Evolutionary conservation across 2,888 invertebrate genomes (phyloP).

Genomic region (Limenitis camilla): DNA sequence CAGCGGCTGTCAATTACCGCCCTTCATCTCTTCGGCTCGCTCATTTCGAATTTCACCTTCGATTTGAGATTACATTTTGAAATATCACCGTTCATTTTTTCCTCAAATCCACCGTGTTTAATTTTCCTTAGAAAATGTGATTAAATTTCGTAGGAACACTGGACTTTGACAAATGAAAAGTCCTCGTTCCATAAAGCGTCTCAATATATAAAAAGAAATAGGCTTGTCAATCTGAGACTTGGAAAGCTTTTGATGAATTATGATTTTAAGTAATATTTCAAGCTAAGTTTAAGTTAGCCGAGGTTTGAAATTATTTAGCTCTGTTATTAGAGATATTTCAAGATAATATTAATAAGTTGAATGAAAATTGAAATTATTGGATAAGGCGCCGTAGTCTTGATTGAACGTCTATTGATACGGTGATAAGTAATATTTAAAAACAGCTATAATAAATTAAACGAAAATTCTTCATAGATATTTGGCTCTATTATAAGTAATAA

Average conservation of each 20-base stretch:
- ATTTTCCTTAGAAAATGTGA: constrained; percentile 7
- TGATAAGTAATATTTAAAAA: no score
- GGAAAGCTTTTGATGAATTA: neutral
- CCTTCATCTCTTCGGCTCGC: constrained; percentile 4
- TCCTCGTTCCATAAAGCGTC: constrained; percentile 1
- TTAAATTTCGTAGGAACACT: constrained; percentile 4
- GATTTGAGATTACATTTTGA: constrained; percentile 15
- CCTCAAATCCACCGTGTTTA: constrained; percentile 8
- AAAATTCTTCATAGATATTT: no score
- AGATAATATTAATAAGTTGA: neutral
- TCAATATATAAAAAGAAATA: constrained; percentile 1
- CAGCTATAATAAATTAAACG: no score
- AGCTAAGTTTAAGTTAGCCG: neutral
- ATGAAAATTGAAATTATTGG: neutral
- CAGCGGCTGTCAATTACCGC: constrained; percentile 15
- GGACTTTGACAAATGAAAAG: constrained; percentile 5
- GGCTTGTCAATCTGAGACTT: constrained; percentile 1
- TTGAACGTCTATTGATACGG: no score
- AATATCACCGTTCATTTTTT: constrained; percentile 7
- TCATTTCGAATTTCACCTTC: constrained; percentile 14
- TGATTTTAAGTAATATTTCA: neutral
- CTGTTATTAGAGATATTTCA: neutral
- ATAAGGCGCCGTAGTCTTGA: no score
- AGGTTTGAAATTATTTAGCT: neutral
- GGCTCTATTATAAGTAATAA: no score